Evolutionary conservation across 2,888 invertebrate species (phyloP), one percentile per base, ranked within the genome.

Genomic region (Euspilapteryx auroguttella): DNA sequence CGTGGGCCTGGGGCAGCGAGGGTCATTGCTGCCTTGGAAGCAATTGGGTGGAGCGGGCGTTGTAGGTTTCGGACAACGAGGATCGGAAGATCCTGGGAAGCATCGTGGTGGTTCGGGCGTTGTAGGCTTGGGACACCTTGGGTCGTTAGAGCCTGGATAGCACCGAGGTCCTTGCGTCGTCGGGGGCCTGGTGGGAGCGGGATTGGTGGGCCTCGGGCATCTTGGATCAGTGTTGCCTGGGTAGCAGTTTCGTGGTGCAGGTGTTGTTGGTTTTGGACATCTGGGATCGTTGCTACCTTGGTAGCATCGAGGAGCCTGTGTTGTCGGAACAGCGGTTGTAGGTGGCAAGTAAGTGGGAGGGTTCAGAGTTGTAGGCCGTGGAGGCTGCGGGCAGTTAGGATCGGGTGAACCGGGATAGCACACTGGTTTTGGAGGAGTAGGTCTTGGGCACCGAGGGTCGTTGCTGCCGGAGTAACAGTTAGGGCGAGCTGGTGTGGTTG

Each of bases 81-180:
- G 37, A 28, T 40, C 37, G 8, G 24, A 32, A 3, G 36, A 36
- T 24, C 39, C 38, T n/a, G 39, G 40, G 29, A 33, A 35, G 25
- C 38, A 37, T 22, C 37, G 30, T 11, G 45, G 43, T 8, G 42
- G 29, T 8, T 39, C n/a, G n/a, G n/a, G n/a, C n/a, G n/a, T n/a
- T n/a, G n/a, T n/a, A n/a, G 42, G 46, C 28, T 36, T 37, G 1
- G 55, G 47, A 30, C 62, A 63, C 4, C 48, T 36, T 2, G 56
- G 49, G 29, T 58, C 55, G 3, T 31, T 41, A 3, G 44, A 45
- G 2, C 55, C 61, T 3, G 54, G 53, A 29, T 44, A 53, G 28
- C 56, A 56, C 1, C 31, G 37, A 5, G 44, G 44, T 7, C n/a
- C n/a, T n/a, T n/a, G n/a, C n/a, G n/a, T n/a, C n/a, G n/a, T n/a